Evolutionary conservation across 2,888 invertebrate species (phyloP).

Genomic region (Hesperia comma): DNA sequence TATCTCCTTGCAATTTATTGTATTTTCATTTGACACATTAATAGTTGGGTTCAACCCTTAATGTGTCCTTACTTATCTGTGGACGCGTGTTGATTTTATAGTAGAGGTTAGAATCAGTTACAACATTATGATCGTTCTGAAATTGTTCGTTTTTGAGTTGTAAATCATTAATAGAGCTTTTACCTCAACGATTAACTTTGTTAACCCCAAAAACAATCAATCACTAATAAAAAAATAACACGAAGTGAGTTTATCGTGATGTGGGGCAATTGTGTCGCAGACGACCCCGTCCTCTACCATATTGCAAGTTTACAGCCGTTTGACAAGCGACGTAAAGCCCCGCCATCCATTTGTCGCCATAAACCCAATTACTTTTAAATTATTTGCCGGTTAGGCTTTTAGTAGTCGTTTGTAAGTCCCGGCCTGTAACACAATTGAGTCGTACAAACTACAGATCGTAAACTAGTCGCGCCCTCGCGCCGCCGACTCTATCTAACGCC

Average conservation of each 20-base stretch:
- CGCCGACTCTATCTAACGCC: slow-evolving; percentile 24
- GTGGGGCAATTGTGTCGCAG: not conserved
- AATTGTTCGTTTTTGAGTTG: too few relatives aligned
- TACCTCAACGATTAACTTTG: too few relatives aligned
- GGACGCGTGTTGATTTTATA: too few relatives aligned
- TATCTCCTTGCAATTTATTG: too few relatives aligned
- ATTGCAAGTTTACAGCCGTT: slow-evolving; percentile 26
- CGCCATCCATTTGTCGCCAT: slow-evolving; percentile 34
- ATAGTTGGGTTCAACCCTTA: too few relatives aligned
- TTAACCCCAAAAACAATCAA: too few relatives aligned
- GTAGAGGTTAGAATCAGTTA: too few relatives aligned
- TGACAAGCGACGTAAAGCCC: slow-evolving; percentile 30
- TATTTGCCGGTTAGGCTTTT: slow-evolving; percentile 35
- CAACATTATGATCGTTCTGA: too few relatives aligned
- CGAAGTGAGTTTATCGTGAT: not conserved
- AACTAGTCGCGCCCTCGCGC: slow-evolving; percentile 24
- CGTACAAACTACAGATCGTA: slow-evolving; percentile 36
- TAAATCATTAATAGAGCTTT: too few relatives aligned
- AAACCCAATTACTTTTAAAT: slow-evolving; percentile 37
- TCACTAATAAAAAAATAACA: not conserved
- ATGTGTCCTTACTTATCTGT: too few relatives aligned
- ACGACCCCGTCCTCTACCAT: not conserved
- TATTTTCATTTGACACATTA: too few relatives aligned
- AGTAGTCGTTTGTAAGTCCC: slow-evolving; percentile 26
- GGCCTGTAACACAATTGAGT: slow-evolving; percentile 32